These are phyloP conservation scores for Scrobipalpa atriplicella DNA, from an alignment of 2,888 invertebrate species.

Conservation along the genomic window DNA sequence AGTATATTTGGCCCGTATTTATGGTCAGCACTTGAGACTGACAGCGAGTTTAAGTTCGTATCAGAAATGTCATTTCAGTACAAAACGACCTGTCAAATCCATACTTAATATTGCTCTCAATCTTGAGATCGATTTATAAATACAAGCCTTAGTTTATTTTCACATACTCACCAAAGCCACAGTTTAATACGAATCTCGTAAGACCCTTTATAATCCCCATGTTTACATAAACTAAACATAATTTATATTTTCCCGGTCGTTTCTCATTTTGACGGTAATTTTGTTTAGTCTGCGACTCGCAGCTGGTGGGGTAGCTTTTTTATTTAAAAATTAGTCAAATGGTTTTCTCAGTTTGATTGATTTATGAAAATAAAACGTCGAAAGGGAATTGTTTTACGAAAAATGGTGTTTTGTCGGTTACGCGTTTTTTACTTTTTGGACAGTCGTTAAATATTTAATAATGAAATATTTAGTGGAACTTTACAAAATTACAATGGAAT, in stretches of 20 bases:
- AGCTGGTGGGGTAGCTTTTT: slow-evolving; percentile 37
- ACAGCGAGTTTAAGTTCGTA: too few species aligned
- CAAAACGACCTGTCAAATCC: too few species aligned
- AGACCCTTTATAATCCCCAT: slow-evolving; percentile 30
- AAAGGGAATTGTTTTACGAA: slow-evolving; percentile 14
- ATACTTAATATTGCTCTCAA: too few species aligned
- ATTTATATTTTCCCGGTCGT: slow-evolving; percentile 45
- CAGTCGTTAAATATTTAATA: neutral
- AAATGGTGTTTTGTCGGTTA: slow-evolving; percentile 11
- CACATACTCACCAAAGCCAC: neutral
- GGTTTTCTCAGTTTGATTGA: slow-evolving; percentile 12
- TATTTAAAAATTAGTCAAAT: slow-evolving; percentile 20
- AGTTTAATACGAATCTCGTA: neutral
- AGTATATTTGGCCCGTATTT: too few species aligned
- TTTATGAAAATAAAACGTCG: slow-evolving; percentile 20
- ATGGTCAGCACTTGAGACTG: too few species aligned
- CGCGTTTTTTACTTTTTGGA: neutral
- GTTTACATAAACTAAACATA: slow-evolving; percentile 47
- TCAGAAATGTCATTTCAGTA: too few species aligned
- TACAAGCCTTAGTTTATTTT: too few species aligned
- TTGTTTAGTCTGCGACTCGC: slow-evolving; percentile 53
- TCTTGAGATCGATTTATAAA: too few species aligned
- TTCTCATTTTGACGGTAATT: slow-evolving; percentile 52
- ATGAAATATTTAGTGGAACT: too few species aligned
- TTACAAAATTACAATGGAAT: too few species aligned